These are phyloP conservation scores for Stomatorhinus walkeri DNA, from an alignment of 2,797 vertebrate genomes.

Conservation along the genomic window DNA sequence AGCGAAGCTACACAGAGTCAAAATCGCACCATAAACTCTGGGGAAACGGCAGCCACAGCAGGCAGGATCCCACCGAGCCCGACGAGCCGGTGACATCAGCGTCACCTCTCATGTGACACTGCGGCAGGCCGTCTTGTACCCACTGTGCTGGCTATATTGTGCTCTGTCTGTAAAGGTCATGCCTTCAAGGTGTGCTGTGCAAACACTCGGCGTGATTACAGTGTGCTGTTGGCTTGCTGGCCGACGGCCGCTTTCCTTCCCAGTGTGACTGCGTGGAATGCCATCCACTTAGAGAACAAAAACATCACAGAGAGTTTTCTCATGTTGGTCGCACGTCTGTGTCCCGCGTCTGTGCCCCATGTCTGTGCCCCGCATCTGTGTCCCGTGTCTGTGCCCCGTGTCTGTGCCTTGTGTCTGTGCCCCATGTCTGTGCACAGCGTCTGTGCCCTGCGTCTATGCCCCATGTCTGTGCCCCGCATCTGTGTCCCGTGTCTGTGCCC, in stretches of 20 bases:
- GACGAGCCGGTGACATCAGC: neutral
- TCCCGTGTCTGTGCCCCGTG: no score
- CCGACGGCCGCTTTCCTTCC: neutral
- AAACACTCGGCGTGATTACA: neutral
- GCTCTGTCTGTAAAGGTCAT: neutral
- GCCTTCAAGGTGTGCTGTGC: neutral
- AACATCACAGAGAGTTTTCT: neutral
- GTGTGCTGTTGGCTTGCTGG: neutral
- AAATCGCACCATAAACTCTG: neutral
- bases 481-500: no score
- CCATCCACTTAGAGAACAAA: neutral
- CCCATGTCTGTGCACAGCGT: neutral
- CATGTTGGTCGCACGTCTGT: neutral
- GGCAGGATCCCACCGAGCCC: neutral
- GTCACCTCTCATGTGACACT: neutral
- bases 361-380: neutral
- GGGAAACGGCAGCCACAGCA: neutral
- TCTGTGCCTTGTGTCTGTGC: no score
- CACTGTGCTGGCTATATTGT: neutral
- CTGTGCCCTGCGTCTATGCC: neutral
- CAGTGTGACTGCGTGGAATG: neutral
- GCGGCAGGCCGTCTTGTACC: neutral
- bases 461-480: neutral
- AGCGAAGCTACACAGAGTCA: neutral
- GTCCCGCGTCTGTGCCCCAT: no score